phyloP scores from a whole-genome alignment of 2,888 invertebrate species.

The Phrixothrix hirtus region DNA sequence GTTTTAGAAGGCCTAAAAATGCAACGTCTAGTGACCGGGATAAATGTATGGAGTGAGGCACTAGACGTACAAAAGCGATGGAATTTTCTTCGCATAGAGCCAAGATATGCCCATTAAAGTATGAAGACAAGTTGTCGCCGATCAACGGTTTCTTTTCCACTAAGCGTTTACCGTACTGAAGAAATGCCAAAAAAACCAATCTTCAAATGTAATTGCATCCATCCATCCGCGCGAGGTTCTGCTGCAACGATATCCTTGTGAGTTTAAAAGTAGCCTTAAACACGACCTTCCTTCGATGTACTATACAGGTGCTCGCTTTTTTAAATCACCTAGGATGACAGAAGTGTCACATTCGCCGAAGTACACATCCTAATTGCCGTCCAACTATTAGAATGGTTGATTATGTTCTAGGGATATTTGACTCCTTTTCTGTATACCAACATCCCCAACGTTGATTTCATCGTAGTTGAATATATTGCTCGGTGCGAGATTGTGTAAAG shows the following conservation, averaged over 20 bases:
- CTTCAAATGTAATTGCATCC: too few relatives aligned
- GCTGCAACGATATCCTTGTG: neutral
- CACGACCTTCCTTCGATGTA: conserved; percentile 43
- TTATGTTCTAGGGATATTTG: conserved; percentile 34
- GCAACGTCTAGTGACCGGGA: neutral
- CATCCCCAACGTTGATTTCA: too few relatives aligned
- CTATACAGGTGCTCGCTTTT: conserved; percentile 35
- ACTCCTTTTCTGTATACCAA: conserved; percentile 7
- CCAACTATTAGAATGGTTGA: conserved; percentile 38
- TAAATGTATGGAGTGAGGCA: neutral
- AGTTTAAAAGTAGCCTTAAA: conserved; percentile 16
- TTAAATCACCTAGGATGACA: conserved; percentile 39
- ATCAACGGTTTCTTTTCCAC: conserved; percentile 1
- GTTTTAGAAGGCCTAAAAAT: conserved; percentile 1
- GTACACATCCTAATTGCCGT: conserved; percentile 40
- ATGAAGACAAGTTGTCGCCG: neutral
- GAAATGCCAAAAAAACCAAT: too few relatives aligned
- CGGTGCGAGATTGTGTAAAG: neutral
- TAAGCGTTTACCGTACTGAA: neutral
- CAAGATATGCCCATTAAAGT: neutral
- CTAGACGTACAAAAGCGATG: neutral
- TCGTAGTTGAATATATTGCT: neutral
- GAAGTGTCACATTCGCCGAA: too few relatives aligned
- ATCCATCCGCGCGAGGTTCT: neutral
- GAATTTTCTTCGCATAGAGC: neutral